Conservation (phyloP, 2,113 vertebrate species). For the Oostethus manadensis region DNA sequence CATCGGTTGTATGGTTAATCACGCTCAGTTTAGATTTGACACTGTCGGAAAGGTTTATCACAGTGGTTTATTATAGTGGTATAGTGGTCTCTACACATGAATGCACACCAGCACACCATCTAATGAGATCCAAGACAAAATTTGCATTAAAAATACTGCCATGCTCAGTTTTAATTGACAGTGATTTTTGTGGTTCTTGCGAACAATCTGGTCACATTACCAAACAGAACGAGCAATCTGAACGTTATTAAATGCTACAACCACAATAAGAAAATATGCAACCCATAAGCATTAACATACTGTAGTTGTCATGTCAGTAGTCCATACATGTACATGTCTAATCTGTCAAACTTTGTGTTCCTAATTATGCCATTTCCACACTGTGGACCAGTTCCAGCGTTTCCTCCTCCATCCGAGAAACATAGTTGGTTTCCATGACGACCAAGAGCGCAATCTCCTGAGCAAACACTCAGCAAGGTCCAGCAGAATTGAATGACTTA, state of each 20-base stretch:
- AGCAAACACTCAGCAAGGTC: slow-evolving; percentile 55
- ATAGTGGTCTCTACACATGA: too few species aligned
- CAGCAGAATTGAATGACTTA: slow-evolving; percentile 29
- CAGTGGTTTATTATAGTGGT: neutral
- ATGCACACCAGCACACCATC: too few species aligned
- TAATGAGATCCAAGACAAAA: too few species aligned
- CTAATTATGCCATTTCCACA: slow-evolving; percentile 6
- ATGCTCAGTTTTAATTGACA: too few species aligned
- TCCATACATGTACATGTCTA: neutral
- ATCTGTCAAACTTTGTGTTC: slow-evolving; percentile 7
- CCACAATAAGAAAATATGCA: too few species aligned
- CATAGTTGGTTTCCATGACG: slow-evolving; percentile 62
- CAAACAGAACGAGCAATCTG: neutral
- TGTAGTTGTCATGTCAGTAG: neutral
- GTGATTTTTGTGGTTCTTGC: too few species aligned
- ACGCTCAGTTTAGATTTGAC: neutral
- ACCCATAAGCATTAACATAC: neutral
- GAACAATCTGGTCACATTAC: too few species aligned
- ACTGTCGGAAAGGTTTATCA: neutral
- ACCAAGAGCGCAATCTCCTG: slow-evolving; percentile 45
- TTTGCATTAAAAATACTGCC: too few species aligned
- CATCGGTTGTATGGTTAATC: neutral
- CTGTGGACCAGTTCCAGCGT: slow-evolving; percentile 10
- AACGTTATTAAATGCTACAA: neutral
- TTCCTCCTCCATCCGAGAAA: slow-evolving; percentile 46